Evolutionary conservation across 2,113 vertebrate species (phyloP), one percentile per base, ranked within the genome.

Genomic region (Dicerorhinus sumatrensis): DNA sequence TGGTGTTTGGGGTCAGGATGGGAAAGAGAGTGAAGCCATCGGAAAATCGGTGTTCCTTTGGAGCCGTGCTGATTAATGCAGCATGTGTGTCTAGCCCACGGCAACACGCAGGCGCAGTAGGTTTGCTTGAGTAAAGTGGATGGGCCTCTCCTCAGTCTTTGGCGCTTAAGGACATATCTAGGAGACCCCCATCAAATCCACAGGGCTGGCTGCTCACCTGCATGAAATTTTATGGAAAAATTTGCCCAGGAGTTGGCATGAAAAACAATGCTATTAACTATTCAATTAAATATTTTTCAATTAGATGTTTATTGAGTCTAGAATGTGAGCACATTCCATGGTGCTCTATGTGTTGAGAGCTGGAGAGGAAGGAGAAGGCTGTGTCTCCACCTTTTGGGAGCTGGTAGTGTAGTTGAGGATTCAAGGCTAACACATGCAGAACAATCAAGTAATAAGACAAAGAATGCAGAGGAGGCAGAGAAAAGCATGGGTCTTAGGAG

Each of bases 181-280:
- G 36, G 46, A 92, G 73, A 96, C 39, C 11, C 51, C 80, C 36
- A 58, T 62, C 48, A 89, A 92, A 81, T 56, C n/a, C 62, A 83
- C 58, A 11, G 33, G 69, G 39, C 73, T 83, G 79, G 33, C 29
- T 54, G 56, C 25, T 96, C 67, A 48, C 21, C 48, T 86, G 17
- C 42, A 33, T n/a, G 69, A 94, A 42, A 89, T 80, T 84, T 87
- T 65, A 75, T 70, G 70, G 63, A 90, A 92, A 91, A 87, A 12
- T 80, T 92, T 63, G 17, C 63, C 29, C 39, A 60, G 69, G 69
- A 51, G 31, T 76, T 97, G 77, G 62, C 70, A 39, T 89, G 67
- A 91, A 86, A 73, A 95, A 81, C 29, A 93, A 76, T 77, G 54
- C 46, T 83, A 80, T 69, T 93, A 70, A 93, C 46, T 80, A 48